phyloP scores from a whole-genome alignment of 2,888 invertebrate species.

The Hypolimnas misippus region DNA sequence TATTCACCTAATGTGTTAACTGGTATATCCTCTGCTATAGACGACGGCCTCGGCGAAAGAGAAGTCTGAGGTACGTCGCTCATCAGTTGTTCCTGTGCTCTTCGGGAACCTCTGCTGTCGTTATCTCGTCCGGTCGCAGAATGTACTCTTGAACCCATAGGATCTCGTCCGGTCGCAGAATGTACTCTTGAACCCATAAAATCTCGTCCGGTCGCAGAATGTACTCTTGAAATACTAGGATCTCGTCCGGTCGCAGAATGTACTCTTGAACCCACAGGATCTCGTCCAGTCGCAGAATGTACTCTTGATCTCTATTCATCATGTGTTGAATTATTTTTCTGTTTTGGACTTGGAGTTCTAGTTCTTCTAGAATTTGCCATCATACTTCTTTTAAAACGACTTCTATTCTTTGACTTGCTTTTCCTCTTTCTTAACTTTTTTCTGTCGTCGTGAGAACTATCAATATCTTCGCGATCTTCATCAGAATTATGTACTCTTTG shows the following conservation, averaged over 20 bases:
- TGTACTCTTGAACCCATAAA: not conserved
- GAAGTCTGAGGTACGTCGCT: no score
- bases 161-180: not conserved
- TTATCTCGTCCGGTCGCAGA: not conserved
- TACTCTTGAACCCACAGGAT: not conserved
- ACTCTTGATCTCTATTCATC: no score
- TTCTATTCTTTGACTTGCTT: no score
- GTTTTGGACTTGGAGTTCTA: no score
- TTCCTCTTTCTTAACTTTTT: no score
- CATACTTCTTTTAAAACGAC: no score
- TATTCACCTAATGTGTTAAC: not conserved
- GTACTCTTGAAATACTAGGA: not conserved
- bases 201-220: slow-evolving; percentile 5
- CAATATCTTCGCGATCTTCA: no score
- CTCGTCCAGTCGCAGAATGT: slow-evolving; percentile 15
- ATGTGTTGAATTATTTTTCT: no score
- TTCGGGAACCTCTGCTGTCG: not conserved
- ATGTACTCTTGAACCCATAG: not conserved
- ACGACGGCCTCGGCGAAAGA: not conserved
- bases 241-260: slow-evolving; percentile 2
- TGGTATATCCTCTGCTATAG: not conserved
- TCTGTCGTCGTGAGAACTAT: no score
- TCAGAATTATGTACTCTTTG: no score
- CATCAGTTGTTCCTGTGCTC: no score
- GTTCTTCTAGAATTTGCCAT: no score